These are phyloP conservation scores for Conchocele bisecta DNA, from an alignment of 2,888 invertebrate genomes.

Conservation along the genomic window DNA sequence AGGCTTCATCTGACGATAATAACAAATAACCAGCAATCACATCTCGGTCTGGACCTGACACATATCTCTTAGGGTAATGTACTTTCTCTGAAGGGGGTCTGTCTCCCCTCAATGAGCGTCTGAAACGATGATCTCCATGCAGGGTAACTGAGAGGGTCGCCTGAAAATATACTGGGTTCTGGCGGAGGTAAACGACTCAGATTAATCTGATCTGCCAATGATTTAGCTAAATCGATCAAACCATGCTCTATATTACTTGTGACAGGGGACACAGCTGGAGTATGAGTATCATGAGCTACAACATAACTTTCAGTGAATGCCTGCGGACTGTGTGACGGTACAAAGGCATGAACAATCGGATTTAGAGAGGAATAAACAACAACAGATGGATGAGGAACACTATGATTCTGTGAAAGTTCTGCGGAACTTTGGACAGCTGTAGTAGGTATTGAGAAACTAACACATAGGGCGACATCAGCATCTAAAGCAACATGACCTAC, in stretches of 20 bases:
- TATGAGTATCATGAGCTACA: not conserved
- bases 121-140: slow-evolving; percentile 35
- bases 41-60: slow-evolving; percentile 38
- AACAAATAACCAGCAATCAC: slow-evolving; percentile 50
- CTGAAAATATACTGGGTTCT: slow-evolving; percentile 42
- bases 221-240: not conserved
- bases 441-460: too few relatives aligned
- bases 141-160: slow-evolving; percentile 46
- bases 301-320: not conserved
- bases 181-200: slow-evolving; percentile 37
- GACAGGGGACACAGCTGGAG: not conserved
- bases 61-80: slow-evolving; percentile 45
- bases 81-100: slow-evolving; percentile 34
- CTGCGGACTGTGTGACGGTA: too few relatives aligned
- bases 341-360: too few relatives aligned
- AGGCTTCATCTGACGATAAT: slow-evolving; percentile 37
- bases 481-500: too few relatives aligned
- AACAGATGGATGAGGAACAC: too few relatives aligned
- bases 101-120: slow-evolving; percentile 23
- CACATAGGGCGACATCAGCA: too few relatives aligned
- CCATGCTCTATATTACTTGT: not conserved
- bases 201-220: slow-evolving; percentile 18
- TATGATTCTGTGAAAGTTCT: too few relatives aligned
- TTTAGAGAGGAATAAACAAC: too few relatives aligned
- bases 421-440: too few relatives aligned